Evolutionary conservation across 2,797 vertebrate species (phyloP), one percentile per base, ranked within the genome.

Genomic region (Chromis chromis): DNA sequence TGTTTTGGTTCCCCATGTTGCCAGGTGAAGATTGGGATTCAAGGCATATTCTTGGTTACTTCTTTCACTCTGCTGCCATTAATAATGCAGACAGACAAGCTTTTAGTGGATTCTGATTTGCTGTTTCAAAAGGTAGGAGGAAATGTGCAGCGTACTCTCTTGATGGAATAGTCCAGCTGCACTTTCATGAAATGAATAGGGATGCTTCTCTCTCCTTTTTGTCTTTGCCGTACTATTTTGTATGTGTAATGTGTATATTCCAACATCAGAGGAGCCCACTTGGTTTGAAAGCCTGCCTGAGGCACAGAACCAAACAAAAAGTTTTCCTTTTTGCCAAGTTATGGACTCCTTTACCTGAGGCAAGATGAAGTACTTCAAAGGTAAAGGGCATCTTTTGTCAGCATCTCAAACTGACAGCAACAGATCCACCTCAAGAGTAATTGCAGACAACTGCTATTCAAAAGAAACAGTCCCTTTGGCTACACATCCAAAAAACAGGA

Each of bases 81-180:
- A 93, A 93, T 94, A 91, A 93, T 94, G 81, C 89, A 93, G 65
- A 65, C 57, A 58, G 76, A 89, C 86, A 81, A 84, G 84, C 83
- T 91, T 87, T 91, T 85, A 86, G 88, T 85, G 77, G 78, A 79
- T 87, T 88, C 85, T 93, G 78, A 84, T 81, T 86, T 89, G 77
- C 78, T 74, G 22, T 89, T 90, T 84, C 74, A 69, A 89, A 88
- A 81, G 74, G 81, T 70, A 76, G 55, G 53, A 64, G 86, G 79
- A 90, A 86, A 79, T 76, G 74, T 76, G 88, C 78, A 68, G 82
- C 71, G 21, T 28, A 27, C 67, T 79, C 85, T 77, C 79, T 27
- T 63, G 62, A 83, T 75, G 59, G 77, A 85, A 64, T 56, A 64
- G 54, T 75, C 56, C 4, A 49, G 71, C 64, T 79, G 69, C 27